Evolutionary conservation across 2,797 vertebrate genomes (phyloP).

Genomic region (Geotrypetes seraphini): DNA sequence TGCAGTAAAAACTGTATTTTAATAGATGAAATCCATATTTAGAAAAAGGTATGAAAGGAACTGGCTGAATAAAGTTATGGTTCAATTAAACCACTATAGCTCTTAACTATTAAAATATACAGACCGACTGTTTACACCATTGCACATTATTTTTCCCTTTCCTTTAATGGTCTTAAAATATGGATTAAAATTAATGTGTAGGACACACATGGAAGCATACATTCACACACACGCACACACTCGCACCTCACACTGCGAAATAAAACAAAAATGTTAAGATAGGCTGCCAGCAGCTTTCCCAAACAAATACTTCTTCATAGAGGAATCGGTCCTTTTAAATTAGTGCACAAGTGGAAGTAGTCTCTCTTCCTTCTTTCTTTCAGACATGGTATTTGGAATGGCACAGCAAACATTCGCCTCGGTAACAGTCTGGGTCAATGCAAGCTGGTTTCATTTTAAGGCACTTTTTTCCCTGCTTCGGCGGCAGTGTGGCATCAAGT

Average conservation of each 20-base stretch:
- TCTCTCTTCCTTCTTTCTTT: background rate
- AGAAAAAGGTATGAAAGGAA: slow-evolving; percentile 28
- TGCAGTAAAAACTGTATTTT: slow-evolving; percentile 13
- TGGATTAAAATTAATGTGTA: slow-evolving; percentile 46
- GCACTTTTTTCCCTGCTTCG: slow-evolving; percentile 55
- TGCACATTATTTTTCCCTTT: slow-evolving; percentile 71
- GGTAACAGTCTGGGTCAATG: slow-evolving; percentile 24
- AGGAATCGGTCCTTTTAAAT: slow-evolving; percentile 21
- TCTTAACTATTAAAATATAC: slow-evolving; percentile 68
- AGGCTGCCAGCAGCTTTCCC: slow-evolving; percentile 85
- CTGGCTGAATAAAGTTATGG: slow-evolving; percentile 31
- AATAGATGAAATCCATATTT: too few relatives aligned
- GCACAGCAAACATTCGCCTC: slow-evolving; percentile 6
- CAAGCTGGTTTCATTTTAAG: slow-evolving; percentile 36
- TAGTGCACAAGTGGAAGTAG: slow-evolving; percentile 36
- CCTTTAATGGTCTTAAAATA: slow-evolving; percentile 36
- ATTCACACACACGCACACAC: slow-evolving; percentile 28
- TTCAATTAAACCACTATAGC: slow-evolving; percentile 36
- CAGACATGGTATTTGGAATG: slow-evolving; percentile 11
- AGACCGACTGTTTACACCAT: slow-evolving; percentile 74
- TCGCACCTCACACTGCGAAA: too few relatives aligned
- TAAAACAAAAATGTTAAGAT: too few relatives aligned
- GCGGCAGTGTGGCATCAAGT: slow-evolving; percentile 31
- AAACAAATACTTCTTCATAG: slow-evolving; percentile 25
- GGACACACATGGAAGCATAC: slow-evolving; percentile 40